Percentiles rank a stretch among this genome's conserved stretches.
These are phyloP conservation scores for Harpegnathos saltator DNA, from an alignment of 1,140 invertebrate genomes.

Conservation along the genomic window DNA sequence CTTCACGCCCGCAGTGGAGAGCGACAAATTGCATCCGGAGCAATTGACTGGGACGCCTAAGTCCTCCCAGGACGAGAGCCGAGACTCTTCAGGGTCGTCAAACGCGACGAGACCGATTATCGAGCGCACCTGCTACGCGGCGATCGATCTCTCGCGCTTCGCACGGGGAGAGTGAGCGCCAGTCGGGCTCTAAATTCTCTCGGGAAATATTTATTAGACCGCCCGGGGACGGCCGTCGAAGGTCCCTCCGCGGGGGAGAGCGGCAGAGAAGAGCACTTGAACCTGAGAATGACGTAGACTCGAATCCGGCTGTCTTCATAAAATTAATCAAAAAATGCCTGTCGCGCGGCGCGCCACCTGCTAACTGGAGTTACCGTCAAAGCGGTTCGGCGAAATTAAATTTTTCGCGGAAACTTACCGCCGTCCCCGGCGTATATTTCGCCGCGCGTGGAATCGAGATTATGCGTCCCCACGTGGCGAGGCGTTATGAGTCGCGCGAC, in stretches of 20 bases:
- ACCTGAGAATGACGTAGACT: constrained; percentile 42
- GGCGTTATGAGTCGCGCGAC: not conserved
- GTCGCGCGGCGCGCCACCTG: constrained; percentile 43
- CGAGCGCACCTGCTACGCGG: constrained; percentile 68
- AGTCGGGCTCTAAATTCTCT: constrained; percentile 50
- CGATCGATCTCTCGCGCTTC: constrained; percentile 60
- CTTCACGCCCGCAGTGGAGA: constrained; percentile 28
- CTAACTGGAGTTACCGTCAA: constrained; percentile 43
- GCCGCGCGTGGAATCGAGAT: constrained; percentile 35
- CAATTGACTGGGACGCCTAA: constrained; percentile 71
- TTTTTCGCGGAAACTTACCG: constrained; percentile 50
- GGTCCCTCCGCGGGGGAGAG: constrained; percentile 20
- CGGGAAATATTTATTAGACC: constrained; percentile 68
- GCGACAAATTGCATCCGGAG: constrained; percentile 69
- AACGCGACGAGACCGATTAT: constrained; percentile 71
- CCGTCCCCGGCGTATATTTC: not conserved
- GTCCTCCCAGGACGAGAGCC: constrained; percentile 24
- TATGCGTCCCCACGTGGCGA: not conserved
- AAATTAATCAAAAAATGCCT: constrained; percentile 65
- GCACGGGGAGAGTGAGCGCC: constrained; percentile 15
- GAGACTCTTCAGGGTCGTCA: constrained; percentile 56
- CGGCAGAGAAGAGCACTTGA: not conserved
- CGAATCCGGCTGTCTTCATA: constrained; percentile 49
- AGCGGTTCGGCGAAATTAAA: constrained; percentile 52
- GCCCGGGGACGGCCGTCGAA: constrained; percentile 16